Percentiles rank a stretch among this genome's conserved stretches.
Conservation (phyloP, 2,797 vertebrate species). For the Trichosurus vulpecula region DNA sequence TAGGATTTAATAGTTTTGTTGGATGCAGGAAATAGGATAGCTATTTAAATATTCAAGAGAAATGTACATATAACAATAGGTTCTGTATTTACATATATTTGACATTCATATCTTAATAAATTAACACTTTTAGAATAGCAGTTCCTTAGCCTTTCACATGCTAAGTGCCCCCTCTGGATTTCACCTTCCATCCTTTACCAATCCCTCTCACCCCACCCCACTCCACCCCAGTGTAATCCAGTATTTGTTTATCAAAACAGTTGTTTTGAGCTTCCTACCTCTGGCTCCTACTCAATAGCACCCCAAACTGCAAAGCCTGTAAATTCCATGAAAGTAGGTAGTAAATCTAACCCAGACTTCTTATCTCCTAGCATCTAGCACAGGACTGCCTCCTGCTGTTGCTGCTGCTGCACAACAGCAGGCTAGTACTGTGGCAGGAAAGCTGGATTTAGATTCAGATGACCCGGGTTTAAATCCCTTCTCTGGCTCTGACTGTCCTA, state of each 20-base stretch:
- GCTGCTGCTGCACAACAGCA: not conserved
- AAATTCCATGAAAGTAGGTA: not conserved
- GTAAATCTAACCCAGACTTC: not conserved
- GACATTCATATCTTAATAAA: not conserved
- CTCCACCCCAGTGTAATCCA: not conserved
- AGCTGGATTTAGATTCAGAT: slow-evolving; percentile 4
- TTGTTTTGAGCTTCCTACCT: not conserved
- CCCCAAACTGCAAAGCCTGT: not conserved
- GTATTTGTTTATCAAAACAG: not conserved
- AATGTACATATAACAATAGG: slow-evolving; percentile 5
- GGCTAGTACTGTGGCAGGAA: not conserved
- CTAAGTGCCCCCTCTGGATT: slow-evolving; percentile 5
- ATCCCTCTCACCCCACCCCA: too few relatives aligned
- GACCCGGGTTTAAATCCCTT: slow-evolving; percentile 1
- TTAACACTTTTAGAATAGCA: slow-evolving; percentile 6
- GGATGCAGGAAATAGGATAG: slow-evolving; percentile 35
- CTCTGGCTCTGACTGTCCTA: not conserved
- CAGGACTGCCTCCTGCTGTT: too few relatives aligned
- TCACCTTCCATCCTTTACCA: not conserved
- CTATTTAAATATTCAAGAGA: slow-evolving; percentile 53
- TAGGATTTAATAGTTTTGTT: slow-evolving; percentile 53
- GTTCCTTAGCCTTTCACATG: slow-evolving; percentile 19
- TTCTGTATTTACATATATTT: slow-evolving; percentile 39
- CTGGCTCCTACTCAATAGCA: slow-evolving; percentile 22
- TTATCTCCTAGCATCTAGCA: not conserved